phyloP scores from a whole-genome alignment of 2,113 vertebrate species.

The Poicephalus gulielmi region DNA sequence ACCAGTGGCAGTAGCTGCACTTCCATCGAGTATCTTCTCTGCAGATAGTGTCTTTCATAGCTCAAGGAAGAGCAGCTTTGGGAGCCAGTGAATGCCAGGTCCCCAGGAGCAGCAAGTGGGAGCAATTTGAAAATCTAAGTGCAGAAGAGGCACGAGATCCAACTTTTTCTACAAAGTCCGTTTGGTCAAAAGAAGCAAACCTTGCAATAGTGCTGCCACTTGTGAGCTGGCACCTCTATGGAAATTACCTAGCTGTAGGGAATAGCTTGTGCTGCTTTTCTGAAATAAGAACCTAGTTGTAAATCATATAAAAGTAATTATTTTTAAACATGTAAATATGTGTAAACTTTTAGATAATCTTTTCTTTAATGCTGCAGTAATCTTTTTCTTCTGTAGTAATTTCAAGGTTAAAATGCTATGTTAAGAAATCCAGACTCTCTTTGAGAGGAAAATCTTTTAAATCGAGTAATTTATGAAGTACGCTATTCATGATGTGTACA shows the following conservation, averaged over 20 bases:
- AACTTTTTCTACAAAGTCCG: background rate
- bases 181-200: background rate
- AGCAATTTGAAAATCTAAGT: background rate
- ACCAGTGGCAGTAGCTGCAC: background rate
- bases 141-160: background rate
- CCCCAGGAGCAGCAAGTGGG: background rate
- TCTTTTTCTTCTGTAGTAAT: constrained; percentile 37
- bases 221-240: background rate
- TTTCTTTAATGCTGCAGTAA: constrained; percentile 61
- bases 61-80: background rate
- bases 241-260: background rate
- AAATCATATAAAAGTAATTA: constrained; percentile 33
- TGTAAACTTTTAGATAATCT: constrained; percentile 55
- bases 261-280: constrained; percentile 41
- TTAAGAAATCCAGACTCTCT: background rate
- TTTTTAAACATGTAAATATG: constrained; percentile 72
- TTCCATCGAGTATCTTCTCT: background rate
- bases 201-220: background rate
- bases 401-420: constrained; percentile 5
- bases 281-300: background rate
- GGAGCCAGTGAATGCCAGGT: background rate
- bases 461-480: background rate
- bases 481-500: background rate
- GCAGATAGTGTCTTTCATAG: background rate
- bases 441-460: constrained; percentile 37